A percentile compares a stretch with the other conserved stretches of the same genome.
phyloP scores from a whole-genome alignment of 1,140 invertebrate genomes.

The Eurosta solidaginis region DNA sequence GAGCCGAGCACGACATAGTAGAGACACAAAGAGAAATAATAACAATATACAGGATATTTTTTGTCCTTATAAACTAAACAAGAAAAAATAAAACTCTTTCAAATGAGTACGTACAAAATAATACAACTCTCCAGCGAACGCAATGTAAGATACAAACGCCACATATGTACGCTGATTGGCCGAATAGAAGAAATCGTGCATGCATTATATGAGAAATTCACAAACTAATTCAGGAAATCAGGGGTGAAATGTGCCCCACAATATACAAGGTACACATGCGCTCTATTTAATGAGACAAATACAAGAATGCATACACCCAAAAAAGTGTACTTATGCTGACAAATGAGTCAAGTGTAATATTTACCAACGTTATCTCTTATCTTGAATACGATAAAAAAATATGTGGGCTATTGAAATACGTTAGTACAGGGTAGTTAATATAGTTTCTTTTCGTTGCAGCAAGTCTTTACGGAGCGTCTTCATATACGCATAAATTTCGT shows the following conservation, averaged over 20 bases:
- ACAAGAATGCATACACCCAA: too few species aligned
- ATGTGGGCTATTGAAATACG: neutral
- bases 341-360: constrained; percentile 5
- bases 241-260: neutral
- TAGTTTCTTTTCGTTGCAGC: too few species aligned
- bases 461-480: neutral
- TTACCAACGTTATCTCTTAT: neutral
- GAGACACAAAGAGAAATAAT: neutral
- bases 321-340: neutral
- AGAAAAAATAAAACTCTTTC: neutral
- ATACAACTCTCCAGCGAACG: neutral
- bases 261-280: constrained; percentile 17
- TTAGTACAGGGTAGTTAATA: neutral
- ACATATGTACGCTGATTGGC: neutral
- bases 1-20: neutral
- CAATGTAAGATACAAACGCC: neutral
- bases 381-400: neutral
- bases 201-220: neutral
- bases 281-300: too few species aligned
- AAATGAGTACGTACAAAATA: neutral
- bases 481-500: too few species aligned
- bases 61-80: neutral
- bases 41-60: neutral
- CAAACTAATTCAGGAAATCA: neutral
- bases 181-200: neutral